A percentile compares a stretch with the other conserved stretches of the same genome.
phyloP scores from a whole-genome alignment of 2,113 vertebrate species.

The Urocolius indicus region DNA sequence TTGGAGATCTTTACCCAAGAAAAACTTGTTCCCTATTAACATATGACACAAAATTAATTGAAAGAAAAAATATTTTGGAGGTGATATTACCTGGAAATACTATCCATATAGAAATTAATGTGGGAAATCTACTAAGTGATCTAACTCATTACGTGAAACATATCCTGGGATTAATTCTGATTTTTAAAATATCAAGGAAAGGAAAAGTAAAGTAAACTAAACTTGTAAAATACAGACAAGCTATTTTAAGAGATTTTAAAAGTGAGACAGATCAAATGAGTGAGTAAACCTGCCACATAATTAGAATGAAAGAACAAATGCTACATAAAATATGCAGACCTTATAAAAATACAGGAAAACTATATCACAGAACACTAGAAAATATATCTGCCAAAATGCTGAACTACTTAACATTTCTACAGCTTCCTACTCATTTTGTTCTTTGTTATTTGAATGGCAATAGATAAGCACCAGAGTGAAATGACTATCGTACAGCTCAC shows the following conservation, averaged over 20 bases:
- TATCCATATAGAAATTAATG: not conserved
- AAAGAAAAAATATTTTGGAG: not conserved
- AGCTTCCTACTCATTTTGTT: not conserved
- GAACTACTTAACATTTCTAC: not conserved
- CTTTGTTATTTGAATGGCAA: not conserved
- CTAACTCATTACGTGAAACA: not conserved
- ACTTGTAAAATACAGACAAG: not conserved
- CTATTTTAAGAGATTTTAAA: not conserved
- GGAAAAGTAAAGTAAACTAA: not conserved
- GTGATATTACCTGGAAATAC: not conserved
- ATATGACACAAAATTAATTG: not conserved
- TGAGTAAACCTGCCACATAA: not conserved
- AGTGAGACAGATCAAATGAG: not conserved
- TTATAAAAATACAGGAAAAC: not conserved
- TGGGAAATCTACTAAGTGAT: not conserved
- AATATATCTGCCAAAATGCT: not conserved
- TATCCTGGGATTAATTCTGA: not conserved
- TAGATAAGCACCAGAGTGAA: not conserved
- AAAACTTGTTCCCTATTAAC: not conserved
- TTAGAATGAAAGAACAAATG: not conserved
- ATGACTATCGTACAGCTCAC: not conserved
- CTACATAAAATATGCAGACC: not conserved
- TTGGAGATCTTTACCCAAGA: not conserved
- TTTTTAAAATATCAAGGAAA: not conserved
- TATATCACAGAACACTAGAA: not conserved